Evolutionary conservation across 2,888 invertebrate genomes (phyloP), one percentile per base, ranked within the genome.

Genomic region (Leucozona laternaria): DNA sequence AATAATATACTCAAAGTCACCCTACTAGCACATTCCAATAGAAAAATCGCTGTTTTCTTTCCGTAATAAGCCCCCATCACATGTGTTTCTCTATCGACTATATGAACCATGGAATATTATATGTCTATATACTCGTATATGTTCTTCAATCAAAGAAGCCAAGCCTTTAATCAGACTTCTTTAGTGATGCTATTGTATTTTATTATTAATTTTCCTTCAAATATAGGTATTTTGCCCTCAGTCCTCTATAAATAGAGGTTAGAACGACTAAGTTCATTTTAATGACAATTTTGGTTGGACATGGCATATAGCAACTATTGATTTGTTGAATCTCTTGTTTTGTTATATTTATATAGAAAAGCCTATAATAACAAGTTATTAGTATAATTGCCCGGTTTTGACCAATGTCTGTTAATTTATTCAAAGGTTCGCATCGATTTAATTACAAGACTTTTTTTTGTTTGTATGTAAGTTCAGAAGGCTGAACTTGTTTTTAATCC

Each of bases 311-410:
- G 15, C 15, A 34, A 20, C 8, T 66, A 66, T 66, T 66, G 66
- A 66, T 66, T 66, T 66, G 20, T 34, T 66, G 17, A 28, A 20
- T 62, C 13, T 28, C 1, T 43, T 43, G n/a, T 17, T 48, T 28
- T 64, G n/a, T n/a, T n/a, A n/a, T 25, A 5, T 40, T 5, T 10
- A 7, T 28, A n/a, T 28, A 28, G n/a, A 66, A 64, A 28, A 34
- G 25, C n/a, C 28, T 48, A 6, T 75, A 78, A 80, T 55, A 43
- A 62, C 84, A 68, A 40, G 66, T 80, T 60, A 72, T 79, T 70
- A 64, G 55, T 34, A 57, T 76, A 76, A 66, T 66, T 79, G 45
- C 48, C 53, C 48, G 15, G 31, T 48, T 66, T 57, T 11, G 57
- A 43, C 25, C 53, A 62, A 37, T 68, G 58, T 62, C 43, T 55